Base-by-base conservation (phyloP, 37 sponge, comb jelly and placozoan species). In the Ephydatia muelleri region DNA sequence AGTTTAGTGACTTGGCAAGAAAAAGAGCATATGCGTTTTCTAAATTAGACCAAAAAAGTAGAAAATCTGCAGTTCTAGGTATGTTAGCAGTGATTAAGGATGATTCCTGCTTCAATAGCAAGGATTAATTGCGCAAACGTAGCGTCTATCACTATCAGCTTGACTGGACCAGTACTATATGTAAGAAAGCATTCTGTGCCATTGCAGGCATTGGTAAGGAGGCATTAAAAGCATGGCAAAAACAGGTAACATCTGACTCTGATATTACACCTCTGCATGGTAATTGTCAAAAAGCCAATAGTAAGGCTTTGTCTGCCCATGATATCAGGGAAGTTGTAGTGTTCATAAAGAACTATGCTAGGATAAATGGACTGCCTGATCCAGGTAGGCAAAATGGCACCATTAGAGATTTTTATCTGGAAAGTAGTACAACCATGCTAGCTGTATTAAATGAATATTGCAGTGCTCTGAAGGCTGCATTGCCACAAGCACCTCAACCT, bases 1-100 rank as follows among this genome's bases (percentile, higher is more conserved):
- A 57, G 57, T 57, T 57, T 57, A 57, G 57, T 57, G 57, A 57
- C 57, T 57, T 57, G 57, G 57, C 57, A 57, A 57, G 57, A 57
- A 57, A 57, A 57, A 57, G 57, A 11, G 57, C 57, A 57, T 57
- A 57, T 57, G 57, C 57, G 16, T 57, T 57, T 57, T 57, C 57
- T 13, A 57, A 57, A 57, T 13, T 57, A 11, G 57, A 57, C 57
- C 6, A 4, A 57, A 11, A 13, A 13, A 57, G 57, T 57, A 57
- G 57, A 57, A 57, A 57, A 11, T 14, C 57, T 57, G 57, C 57
- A 57, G 57, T 57, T 57, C 57, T 13, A 57, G 57, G 57, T 13
- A 57, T 57, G 57, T 11, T 57, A 57, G 57, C 57, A 57, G 57
- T 57, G 14, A 57, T 57, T 13, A 57, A 57, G 57, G 57, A 57